Evolutionary conservation across 2,113 vertebrate genomes (phyloP).

Genomic region (Erythrocercus mccallii): DNA sequence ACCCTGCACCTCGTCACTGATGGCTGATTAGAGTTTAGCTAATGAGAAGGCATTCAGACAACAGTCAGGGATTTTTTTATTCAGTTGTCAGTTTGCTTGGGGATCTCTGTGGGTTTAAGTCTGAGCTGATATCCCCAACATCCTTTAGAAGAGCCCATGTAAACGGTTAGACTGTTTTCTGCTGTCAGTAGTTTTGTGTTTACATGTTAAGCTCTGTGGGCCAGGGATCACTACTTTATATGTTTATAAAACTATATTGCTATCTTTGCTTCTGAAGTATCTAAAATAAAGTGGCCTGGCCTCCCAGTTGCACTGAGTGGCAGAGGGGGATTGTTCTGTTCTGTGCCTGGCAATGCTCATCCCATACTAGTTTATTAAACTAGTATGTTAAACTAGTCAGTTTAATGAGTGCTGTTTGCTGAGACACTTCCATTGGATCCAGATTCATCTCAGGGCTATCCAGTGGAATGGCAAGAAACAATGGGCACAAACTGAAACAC

Average conservation of each 20-base stretch:
- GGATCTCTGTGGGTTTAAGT: not conserved
- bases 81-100: not conserved
- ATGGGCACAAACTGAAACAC: not conserved
- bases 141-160: not conserved
- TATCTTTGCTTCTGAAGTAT: not conserved
- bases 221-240: not conserved
- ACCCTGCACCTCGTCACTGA: not conserved
- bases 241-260: not conserved
- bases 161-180: not conserved
- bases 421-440: not conserved
- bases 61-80: not conserved
- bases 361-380: not conserved
- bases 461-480: not conserved
- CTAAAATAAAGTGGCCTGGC: not conserved
- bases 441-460: not conserved
- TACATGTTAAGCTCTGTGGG: not conserved
- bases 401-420: not conserved
- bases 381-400: not conserved
- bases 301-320: not conserved
- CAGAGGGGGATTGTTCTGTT: not conserved
- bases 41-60: not conserved
- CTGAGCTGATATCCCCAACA: not conserved
- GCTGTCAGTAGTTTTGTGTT: not conserved
- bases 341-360: not conserved
- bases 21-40: slow-evolving; percentile 17